Conservation (phyloP, 2,888 invertebrate genomes). For the Chelonus formosanus region DNA sequence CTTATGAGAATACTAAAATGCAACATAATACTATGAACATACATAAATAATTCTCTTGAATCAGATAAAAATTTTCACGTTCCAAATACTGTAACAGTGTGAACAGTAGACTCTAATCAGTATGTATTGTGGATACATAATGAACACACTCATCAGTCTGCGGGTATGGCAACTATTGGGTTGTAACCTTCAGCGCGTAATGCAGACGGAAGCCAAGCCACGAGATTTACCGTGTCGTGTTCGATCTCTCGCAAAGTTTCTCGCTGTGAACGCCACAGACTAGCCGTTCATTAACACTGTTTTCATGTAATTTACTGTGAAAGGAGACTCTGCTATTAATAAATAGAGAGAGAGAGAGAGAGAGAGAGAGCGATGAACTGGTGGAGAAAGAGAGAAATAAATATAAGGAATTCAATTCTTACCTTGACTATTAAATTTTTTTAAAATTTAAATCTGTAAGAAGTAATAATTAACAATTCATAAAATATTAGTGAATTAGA, state of each 20-base stretch:
- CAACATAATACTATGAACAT: too few species aligned
- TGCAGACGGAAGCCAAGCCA: constrained; percentile 15
- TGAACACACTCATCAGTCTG: constrained; percentile 25
- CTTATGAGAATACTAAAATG: too few species aligned
- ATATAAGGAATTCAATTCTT: too few species aligned
- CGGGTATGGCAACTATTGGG: constrained; percentile 19
- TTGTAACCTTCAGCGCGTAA: constrained; percentile 16
- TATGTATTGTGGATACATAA: constrained; percentile 17
- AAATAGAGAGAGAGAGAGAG: not conserved
- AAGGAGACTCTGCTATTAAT: constrained; percentile 33
- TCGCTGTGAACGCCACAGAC: constrained; percentile 28
- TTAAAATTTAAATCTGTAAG: too few species aligned
- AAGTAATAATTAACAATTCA: too few species aligned
- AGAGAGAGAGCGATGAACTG: too few species aligned
- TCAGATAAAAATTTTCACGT: not conserved
- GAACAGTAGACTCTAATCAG: constrained; percentile 17
- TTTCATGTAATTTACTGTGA: constrained; percentile 51
- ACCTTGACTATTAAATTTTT: too few species aligned
- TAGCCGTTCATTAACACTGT: constrained; percentile 49
- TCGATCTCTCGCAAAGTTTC: constrained; percentile 7
- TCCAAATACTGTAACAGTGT: not conserved
- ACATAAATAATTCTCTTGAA: not conserved
- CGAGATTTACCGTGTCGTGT: constrained; percentile 13
- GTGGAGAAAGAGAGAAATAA: too few species aligned
- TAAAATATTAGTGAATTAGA: too few species aligned